Conservation (phyloP, 1,140 invertebrate genomes). For the Bombus pascuorum region DNA sequence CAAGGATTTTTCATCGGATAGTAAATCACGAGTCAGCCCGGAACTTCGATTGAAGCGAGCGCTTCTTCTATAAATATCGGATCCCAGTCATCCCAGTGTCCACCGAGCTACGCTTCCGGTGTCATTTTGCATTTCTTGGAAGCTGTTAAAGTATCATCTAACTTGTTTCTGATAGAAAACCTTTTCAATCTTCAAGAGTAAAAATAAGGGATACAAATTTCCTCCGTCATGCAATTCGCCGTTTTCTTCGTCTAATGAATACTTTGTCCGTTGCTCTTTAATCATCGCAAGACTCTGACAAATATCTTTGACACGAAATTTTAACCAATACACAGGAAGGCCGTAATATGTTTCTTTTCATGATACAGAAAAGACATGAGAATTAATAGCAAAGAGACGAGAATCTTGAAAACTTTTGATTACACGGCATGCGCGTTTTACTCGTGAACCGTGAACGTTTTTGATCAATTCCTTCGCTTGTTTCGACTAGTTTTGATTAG, state of each 20-base stretch:
- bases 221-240: not conserved
- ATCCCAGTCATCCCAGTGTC: not conserved
- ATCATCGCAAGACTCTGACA: slow-evolving; percentile 18
- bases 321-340: no score
- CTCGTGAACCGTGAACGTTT: not conserved
- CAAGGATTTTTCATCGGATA: slow-evolving; percentile 8
- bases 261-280: slow-evolving; percentile 17
- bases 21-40: slow-evolving; percentile 3
- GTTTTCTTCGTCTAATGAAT: not conserved
- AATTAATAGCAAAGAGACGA: not conserved
- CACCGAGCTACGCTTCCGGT: slow-evolving; percentile 11
- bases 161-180: not conserved
- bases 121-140: not conserved
- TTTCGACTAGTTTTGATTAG: no score
- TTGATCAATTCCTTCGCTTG: not conserved
- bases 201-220: not conserved
- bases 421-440: not conserved
- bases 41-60: slow-evolving; percentile 7
- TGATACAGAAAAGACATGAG: not conserved
- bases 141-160: not conserved
- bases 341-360: no score
- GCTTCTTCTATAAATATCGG: slow-evolving; percentile 29
- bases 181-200: not conserved
- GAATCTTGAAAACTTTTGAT: not conserved
- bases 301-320: not conserved